Base-by-base conservation (phyloP, 2,888 invertebrate species). In the Hydraecia micacea region DNA sequence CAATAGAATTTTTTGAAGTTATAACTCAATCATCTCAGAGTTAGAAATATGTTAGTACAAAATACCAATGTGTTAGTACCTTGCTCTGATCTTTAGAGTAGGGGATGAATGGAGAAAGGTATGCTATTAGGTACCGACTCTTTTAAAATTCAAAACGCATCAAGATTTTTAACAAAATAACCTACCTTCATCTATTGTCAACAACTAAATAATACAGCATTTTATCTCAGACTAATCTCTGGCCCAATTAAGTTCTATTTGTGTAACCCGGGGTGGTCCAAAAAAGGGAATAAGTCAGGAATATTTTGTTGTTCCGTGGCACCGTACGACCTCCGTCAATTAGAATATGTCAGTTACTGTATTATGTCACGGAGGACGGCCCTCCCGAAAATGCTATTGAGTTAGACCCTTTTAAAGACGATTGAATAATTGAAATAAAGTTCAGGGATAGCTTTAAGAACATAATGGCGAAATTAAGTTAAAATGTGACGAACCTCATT, bases 211-310 rank as follows among this genome's bases (percentile, higher is more conserved):
- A 89, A 83, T 60, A 91, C 86, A 84, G 88, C 89, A 92, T 92
- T 93, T 94, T 94, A 95, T 95, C 95, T 94, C 77, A 72, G 75
- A 89, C 87, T 93, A 93, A 95, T 95, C 95, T 95, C 80, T 88
- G 88, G 91, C 79, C 93, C 95, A 96, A 96, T 96, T 96, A 96
- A 92, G 92, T 89, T 88, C 92, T 95, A 95, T 96, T 95, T 95
- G 93, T 94, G 93, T 92, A 91, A 88, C 90, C 81, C 91, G 91
- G 93, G 96, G 96, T 96, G 95, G 96, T 96, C 95, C 89, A 81
- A 89, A 90, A 58, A 91, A 89, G 87, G 86, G 79, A 87, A 90
- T 90, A 89, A 86, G 84, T 90, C 67, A 77, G 87, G 90, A 91
- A 92, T 90, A 91, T 90, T 90, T 89, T 87, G 90, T 89, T 88